Evolutionary conservation across 2,797 vertebrate genomes (phyloP).

Genomic region (Lateolabrax maculatus): DNA sequence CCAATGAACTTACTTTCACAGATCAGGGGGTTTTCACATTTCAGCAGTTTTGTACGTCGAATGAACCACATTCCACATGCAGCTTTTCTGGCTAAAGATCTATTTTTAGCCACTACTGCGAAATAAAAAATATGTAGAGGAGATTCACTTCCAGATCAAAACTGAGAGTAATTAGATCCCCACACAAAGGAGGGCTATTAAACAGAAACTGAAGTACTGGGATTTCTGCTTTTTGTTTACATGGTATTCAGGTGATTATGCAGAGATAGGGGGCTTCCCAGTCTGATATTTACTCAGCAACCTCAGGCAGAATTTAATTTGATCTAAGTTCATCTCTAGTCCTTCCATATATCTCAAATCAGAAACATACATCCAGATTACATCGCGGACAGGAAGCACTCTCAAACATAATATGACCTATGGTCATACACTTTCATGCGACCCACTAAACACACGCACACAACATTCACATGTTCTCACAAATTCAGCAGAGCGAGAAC

Average conservation of each 20-base stretch:
- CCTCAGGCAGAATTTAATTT: slow-evolving; percentile 10
- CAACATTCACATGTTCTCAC: too few relatives aligned
- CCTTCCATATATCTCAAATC: slow-evolving; percentile 2
- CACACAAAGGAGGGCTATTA: slow-evolving; percentile 14
- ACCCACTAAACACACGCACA: background rate
- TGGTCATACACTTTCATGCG: background rate
- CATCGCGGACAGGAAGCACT: slow-evolving; percentile 5
- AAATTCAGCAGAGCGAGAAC: background rate
- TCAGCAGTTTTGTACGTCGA: slow-evolving; percentile 44
- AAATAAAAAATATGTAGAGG: slow-evolving; percentile 64
- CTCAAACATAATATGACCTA: background rate
- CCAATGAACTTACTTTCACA: slow-evolving; percentile 20
- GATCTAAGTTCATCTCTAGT: background rate
- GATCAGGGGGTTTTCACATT: slow-evolving; percentile 44
- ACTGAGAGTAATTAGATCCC: slow-evolving; percentile 48
- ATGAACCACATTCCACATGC: slow-evolving; percentile 64
- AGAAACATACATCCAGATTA: slow-evolving; percentile 25
- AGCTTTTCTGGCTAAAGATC: slow-evolving; percentile 45
- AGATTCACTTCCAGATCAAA: slow-evolving; percentile 65
- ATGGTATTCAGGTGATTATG: slow-evolving; percentile 6
- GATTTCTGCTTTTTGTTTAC: slow-evolving; percentile 41
- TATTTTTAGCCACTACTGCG: slow-evolving; percentile 68
- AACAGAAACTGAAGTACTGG: slow-evolving; percentile 26
- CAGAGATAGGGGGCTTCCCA: background rate
- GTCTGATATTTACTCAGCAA: slow-evolving; percentile 1